These are phyloP conservation scores for Spinus pinus DNA, from an alignment of 2,797 vertebrate species.

Conservation along the genomic window DNA sequence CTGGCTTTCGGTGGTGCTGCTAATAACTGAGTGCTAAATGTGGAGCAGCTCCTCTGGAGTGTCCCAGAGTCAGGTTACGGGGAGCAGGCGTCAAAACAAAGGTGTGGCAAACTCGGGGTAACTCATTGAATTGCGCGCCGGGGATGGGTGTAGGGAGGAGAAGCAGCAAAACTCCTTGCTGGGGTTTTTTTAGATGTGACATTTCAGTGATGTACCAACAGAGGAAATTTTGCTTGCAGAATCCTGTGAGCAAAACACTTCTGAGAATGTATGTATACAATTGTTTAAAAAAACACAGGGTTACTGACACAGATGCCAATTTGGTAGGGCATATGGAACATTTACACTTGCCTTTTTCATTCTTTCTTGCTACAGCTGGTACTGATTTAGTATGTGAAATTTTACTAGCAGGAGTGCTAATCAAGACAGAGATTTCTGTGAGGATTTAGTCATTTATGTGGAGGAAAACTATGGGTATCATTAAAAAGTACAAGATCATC, in stretches of 20 bases:
- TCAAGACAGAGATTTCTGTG: constrained; percentile 82
- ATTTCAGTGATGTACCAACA: constrained; percentile 72
- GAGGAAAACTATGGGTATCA: constrained; percentile 79
- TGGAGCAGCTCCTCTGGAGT: constrained; percentile 41
- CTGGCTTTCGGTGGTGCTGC: constrained; percentile 9
- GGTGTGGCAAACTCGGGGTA: constrained; percentile 54
- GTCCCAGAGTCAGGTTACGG: constrained; percentile 7
- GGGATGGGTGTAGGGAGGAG: constrained; percentile 31
- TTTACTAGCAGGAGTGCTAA: constrained; percentile 85
- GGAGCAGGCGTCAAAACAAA: constrained; percentile 60
- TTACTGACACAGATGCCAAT: constrained; percentile 85
- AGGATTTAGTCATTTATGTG: constrained; percentile 83
- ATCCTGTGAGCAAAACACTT: constrained; percentile 83
- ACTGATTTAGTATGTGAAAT: constrained; percentile 86
- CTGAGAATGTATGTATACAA: constrained; percentile 85
- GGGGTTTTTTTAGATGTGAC: constrained; percentile 64
- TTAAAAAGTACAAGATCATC: constrained; percentile 83
- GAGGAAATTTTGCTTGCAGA: constrained; percentile 78
- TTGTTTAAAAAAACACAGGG: constrained; percentile 81
- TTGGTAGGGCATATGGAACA: constrained; percentile 84
- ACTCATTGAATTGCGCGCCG: not conserved
- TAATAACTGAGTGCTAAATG: constrained; percentile 35
- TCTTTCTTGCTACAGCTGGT: constrained; percentile 83
- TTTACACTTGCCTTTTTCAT: constrained; percentile 85
- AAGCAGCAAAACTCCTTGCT: constrained; percentile 36